Percentiles rank a stretch among this genome's conserved stretches.
phyloP scores from a whole-genome alignment of 1,140 invertebrate genomes.

The Penaeus vannamei region DNA sequence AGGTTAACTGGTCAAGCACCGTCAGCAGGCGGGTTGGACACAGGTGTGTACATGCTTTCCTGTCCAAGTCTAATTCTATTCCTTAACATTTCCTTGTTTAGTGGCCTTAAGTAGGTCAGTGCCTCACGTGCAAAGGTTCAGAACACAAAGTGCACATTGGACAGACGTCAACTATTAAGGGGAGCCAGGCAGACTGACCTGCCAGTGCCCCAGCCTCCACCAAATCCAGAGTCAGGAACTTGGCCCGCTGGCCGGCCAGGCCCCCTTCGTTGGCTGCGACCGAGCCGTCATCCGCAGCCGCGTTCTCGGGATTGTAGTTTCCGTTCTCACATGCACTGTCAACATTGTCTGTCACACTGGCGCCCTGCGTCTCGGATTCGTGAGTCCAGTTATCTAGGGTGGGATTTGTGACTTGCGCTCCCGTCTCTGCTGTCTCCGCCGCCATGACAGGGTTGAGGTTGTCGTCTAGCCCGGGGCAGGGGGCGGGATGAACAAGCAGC shows the following conservation, averaged over 20 bases:
- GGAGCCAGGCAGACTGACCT: slow-evolving; percentile 60
- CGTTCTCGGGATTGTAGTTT: slow-evolving; percentile 34
- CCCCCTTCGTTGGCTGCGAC: slow-evolving; percentile 50
- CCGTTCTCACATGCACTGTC: slow-evolving; percentile 47
- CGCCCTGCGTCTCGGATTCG: slow-evolving; percentile 26
- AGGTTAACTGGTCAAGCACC: slow-evolving; percentile 31
- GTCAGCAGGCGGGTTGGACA: slow-evolving; percentile 42
- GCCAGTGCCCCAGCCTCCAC: slow-evolving; percentile 64
- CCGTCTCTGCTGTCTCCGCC: slow-evolving; percentile 5
- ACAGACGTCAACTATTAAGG: too few species aligned
- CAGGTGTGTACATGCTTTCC: slow-evolving; percentile 2
- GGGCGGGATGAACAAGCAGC: slow-evolving; percentile 39
- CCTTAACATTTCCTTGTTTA: neutral
- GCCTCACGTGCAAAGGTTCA: too few species aligned
- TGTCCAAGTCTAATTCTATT: slow-evolving; percentile 38
- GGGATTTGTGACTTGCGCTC: neutral
- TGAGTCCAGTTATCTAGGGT: slow-evolving; percentile 30
- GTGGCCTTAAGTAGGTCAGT: too few species aligned
- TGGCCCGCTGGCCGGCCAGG: slow-evolving; percentile 62
- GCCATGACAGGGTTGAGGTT: slow-evolving; percentile 58
- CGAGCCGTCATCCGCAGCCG: neutral
- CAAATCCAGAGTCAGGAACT: slow-evolving; percentile 67
- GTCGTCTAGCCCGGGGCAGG: slow-evolving; percentile 27
- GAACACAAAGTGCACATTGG: neutral
- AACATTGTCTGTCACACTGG: slow-evolving; percentile 28